These are phyloP conservation scores for Pampus argenteus DNA, from an alignment of 2,797 vertebrate genomes.

Conservation along the genomic window DNA sequence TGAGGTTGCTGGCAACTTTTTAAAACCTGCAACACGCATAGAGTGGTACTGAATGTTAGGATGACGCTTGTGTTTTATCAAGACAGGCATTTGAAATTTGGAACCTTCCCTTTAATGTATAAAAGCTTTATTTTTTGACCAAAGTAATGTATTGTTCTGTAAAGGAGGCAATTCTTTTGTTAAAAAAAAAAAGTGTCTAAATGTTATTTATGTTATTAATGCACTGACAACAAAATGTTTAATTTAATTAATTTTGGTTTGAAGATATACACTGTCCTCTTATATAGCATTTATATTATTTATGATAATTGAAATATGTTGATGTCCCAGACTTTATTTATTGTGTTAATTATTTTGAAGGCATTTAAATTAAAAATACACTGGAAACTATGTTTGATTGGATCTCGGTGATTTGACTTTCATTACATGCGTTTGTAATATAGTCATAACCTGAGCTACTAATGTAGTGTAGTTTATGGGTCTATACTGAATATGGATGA, in stretches of 20 bases:
- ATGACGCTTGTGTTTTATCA: slow-evolving; percentile 15
- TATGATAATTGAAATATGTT: slow-evolving; percentile 44
- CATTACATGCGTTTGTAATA: not conserved
- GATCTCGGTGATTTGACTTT: not conserved
- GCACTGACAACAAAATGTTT: slow-evolving; percentile 46
- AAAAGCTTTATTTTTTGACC: slow-evolving; percentile 67
- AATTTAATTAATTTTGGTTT: slow-evolving; percentile 40
- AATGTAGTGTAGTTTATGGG: not conserved
- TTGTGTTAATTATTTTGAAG: slow-evolving; percentile 58
- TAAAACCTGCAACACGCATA: slow-evolving; percentile 26
- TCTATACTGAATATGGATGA: not conserved
- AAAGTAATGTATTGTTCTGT: slow-evolving; percentile 75
- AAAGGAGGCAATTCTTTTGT: slow-evolving; percentile 25
- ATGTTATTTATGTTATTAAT: slow-evolving; percentile 59
- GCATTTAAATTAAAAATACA: slow-evolving; percentile 76
- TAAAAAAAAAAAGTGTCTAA: slow-evolving; percentile 35
- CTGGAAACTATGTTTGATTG: slow-evolving; percentile 37
- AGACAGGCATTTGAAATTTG: slow-evolving; percentile 27
- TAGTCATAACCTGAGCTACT: not conserved
- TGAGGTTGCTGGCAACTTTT: slow-evolving; percentile 58
- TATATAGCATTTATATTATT: slow-evolving; percentile 57
- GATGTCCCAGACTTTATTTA: slow-evolving; percentile 54
- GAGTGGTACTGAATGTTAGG: slow-evolving; percentile 35
- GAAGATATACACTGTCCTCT: slow-evolving; percentile 43
- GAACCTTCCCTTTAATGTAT: slow-evolving; percentile 49